Evolutionary conservation across 1,140 invertebrate species (phyloP).

Genomic region (Brachionus manjavacas): DNA sequence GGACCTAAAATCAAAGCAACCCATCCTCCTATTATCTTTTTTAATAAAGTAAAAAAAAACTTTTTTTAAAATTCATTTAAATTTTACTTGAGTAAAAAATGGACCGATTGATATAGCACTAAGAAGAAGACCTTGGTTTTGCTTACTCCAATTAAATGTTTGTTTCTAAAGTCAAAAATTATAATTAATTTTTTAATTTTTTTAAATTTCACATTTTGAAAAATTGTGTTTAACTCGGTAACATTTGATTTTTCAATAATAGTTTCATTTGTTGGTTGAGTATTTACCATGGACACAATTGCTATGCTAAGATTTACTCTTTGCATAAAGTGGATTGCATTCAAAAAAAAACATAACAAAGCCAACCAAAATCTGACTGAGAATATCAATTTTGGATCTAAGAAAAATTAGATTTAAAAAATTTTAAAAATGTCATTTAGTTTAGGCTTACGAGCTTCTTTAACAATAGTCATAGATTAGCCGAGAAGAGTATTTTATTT

Average conservation of each 20-base stretch:
- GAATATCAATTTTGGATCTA: not conserved
- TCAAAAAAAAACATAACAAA: slow-evolving; percentile 30
- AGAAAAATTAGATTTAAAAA: not conserved
- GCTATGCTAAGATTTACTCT: slow-evolving; percentile 38
- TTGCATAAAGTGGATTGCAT: slow-evolving; percentile 35
- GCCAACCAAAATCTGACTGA: slow-evolving; percentile 26
- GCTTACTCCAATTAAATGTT: slow-evolving; percentile 14
- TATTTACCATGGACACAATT: not conserved
- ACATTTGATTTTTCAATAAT: not conserved
- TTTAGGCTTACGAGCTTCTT: not conserved
- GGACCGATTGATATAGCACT: slow-evolving; percentile 22
- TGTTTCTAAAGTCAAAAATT: not conserved
- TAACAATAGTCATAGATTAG: not conserved
- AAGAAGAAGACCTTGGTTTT: not conserved
- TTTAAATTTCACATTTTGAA: not conserved
- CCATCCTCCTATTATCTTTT: slow-evolving; percentile 34
- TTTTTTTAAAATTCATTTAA: not conserved
- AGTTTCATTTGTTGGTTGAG: not conserved
- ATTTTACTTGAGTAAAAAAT: slow-evolving; percentile 14
- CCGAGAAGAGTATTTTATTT: not conserved
- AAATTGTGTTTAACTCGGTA: not conserved
- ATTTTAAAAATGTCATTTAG: not conserved
- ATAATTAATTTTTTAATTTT: not conserved
- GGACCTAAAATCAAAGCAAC: slow-evolving; percentile 2
- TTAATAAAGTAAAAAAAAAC: not conserved